Evolutionary conservation across 2,888 invertebrate species (phyloP).

Genomic region (Lamellibrachia columna): DNA sequence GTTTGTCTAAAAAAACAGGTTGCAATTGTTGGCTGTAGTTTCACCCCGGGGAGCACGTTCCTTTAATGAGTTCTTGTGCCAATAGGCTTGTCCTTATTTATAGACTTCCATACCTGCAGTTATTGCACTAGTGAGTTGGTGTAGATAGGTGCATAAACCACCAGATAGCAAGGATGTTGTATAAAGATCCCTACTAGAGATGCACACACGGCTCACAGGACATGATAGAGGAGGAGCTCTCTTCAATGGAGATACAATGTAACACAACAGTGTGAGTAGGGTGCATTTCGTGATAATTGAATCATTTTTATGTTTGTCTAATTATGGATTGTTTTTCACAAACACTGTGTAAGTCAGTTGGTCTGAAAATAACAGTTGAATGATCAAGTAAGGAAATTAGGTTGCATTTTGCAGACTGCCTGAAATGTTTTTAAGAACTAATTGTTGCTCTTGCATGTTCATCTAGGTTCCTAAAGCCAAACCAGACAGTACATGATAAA

Average conservation of each 20-base stretch:
- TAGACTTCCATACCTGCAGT: not conserved
- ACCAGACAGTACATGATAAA: no score
- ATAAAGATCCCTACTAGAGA: not conserved
- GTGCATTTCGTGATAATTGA: not conserved
- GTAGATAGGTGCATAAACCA: not conserved
- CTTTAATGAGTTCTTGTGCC: not conserved
- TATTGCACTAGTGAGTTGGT: not conserved
- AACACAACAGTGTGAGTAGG: not conserved
- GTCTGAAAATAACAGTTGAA: no score
- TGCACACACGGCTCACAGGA: not conserved
- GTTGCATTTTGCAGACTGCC: no score
- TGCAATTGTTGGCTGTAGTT: not conserved
- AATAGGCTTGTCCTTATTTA: not conserved
- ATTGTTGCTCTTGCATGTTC: no score
- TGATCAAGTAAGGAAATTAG: no score
- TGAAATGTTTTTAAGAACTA: no score
- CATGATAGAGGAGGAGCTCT: not conserved
- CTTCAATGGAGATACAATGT: not conserved
- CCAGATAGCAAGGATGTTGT: not conserved
- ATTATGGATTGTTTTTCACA: no score
- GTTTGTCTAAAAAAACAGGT: not conserved
- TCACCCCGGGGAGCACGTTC: not conserved
- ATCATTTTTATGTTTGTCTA: not conserved
- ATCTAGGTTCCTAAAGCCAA: no score
- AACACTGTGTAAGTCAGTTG: no score